A percentile compares a stretch with the other conserved stretches of the same genome.
These are phyloP conservation scores for Ernsta delagoae DNA, from an alignment of 2,888 invertebrate genomes.

Conservation along the genomic window DNA sequence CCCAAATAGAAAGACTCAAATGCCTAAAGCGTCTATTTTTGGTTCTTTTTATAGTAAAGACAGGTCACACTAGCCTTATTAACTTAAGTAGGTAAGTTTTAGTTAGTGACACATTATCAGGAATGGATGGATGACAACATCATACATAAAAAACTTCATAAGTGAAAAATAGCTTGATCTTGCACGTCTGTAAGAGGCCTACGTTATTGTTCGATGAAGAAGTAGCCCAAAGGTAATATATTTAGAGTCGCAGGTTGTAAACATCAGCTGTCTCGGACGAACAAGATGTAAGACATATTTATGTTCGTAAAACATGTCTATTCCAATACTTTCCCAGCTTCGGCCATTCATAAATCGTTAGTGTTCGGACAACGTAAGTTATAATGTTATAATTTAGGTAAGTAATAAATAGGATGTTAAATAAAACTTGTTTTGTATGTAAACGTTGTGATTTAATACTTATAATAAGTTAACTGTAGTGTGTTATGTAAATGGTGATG, in stretches of 20 bases:
- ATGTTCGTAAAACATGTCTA: constrained; percentile 43
- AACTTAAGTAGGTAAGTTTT: too few species aligned
- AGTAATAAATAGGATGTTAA: constrained; percentile 40
- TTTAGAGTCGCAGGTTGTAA: constrained; percentile 45
- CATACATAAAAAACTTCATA: too few species aligned
- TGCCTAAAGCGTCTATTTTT: too few species aligned
- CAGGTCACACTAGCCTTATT: too few species aligned
- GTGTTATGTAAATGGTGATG: too few species aligned
- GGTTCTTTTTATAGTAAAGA: too few species aligned
- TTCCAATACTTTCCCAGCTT: constrained; percentile 44
- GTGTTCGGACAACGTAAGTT: constrained; percentile 40
- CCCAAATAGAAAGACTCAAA: too few species aligned
- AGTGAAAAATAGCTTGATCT: too few species aligned
- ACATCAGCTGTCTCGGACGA: constrained; percentile 51
- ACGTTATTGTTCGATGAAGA: constrained; percentile 24
- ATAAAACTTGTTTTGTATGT: neutral
- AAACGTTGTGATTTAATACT: neutral
- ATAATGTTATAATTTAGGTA: constrained; percentile 45
- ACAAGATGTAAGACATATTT: constrained; percentile 39
- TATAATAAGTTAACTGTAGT: neutral
- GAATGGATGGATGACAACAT: too few species aligned
- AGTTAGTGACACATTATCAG: too few species aligned
- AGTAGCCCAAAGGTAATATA: constrained; percentile 42
- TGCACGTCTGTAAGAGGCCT: neutral
- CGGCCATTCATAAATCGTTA: constrained; percentile 37